These are phyloP conservation scores for Leptodactylus fallax DNA, from an alignment of 2,797 vertebrate species.

Conservation along the genomic window DNA sequence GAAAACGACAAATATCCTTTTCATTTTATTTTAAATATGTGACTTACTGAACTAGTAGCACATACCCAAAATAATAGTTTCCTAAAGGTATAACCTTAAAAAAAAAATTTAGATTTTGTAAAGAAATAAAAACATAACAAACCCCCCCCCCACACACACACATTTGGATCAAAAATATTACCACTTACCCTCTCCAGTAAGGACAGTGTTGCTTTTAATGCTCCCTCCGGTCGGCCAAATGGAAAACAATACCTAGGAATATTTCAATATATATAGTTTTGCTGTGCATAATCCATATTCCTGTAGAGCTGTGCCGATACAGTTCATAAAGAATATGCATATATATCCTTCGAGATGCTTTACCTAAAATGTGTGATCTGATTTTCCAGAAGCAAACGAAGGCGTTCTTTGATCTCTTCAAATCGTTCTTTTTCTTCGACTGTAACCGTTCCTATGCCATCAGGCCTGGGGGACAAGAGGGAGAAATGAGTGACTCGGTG, in stretches of 20 bases:
- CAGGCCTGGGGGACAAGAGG: constrained; percentile 83
- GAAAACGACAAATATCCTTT: neutral
- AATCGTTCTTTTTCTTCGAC: constrained; percentile 95
- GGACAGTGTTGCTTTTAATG: constrained; percentile 95
- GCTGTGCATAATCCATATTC: neutral
- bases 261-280: constrained; percentile 60
- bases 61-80: neutral
- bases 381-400: constrained; percentile 94
- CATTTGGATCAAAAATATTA: neutral
- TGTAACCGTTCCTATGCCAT: constrained; percentile 95
- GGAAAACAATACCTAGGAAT: constrained; percentile 95
- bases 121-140: neutral
- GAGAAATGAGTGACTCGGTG: constrained; percentile 65
- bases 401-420: constrained; percentile 95
- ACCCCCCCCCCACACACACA: no score
- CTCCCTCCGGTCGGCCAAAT: constrained; percentile 97
- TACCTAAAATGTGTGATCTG: constrained; percentile 99
- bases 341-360: constrained; percentile 52
- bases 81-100: neutral
- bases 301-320: neutral
- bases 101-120: neutral
- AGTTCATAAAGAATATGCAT: neutral
- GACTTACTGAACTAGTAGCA: neutral
- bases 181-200: constrained; percentile 93
- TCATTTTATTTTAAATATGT: neutral